Conservation (phyloP, 2,113 vertebrate species). For the Sinocyclocheilus grahami region DNA sequence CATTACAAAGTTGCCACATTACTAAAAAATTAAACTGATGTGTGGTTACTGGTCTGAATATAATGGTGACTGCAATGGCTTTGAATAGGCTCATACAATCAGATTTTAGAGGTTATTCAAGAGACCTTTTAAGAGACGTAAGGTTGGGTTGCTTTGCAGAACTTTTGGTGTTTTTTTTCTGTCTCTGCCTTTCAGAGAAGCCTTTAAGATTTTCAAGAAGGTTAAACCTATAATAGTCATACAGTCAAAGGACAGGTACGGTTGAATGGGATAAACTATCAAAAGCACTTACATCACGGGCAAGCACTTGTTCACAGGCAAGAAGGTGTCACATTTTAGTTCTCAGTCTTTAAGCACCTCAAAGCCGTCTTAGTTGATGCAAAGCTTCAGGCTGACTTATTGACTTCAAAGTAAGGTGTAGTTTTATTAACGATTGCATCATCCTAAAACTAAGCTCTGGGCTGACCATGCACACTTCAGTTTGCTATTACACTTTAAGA, state of each 20-base stretch:
- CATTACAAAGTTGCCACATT: no score
- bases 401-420: not conserved
- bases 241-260: no score
- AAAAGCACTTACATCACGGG: not conserved
- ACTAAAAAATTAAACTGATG: no score
- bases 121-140: no score
- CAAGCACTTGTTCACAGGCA: constrained; percentile 14
- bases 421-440: no score
- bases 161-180: not conserved
- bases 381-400: no score
- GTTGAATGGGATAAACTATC: no score
- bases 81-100: not conserved
- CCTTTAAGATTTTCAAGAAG: constrained; percentile 39
- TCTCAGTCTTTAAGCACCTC: constrained; percentile 4
- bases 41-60: not conserved
- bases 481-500: not conserved
- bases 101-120: no score
- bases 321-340: no score
- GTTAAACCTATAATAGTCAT: no score
- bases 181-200: not conserved
- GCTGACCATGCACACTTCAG: no score
- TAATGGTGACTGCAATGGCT: not conserved
- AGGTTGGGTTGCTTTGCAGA: not conserved
- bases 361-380: constrained; percentile 18
- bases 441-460: no score